Evolutionary conservation across 2,888 invertebrate species (phyloP), one percentile per base, ranked within the genome.

Genomic region (Acleris cristana): DNA sequence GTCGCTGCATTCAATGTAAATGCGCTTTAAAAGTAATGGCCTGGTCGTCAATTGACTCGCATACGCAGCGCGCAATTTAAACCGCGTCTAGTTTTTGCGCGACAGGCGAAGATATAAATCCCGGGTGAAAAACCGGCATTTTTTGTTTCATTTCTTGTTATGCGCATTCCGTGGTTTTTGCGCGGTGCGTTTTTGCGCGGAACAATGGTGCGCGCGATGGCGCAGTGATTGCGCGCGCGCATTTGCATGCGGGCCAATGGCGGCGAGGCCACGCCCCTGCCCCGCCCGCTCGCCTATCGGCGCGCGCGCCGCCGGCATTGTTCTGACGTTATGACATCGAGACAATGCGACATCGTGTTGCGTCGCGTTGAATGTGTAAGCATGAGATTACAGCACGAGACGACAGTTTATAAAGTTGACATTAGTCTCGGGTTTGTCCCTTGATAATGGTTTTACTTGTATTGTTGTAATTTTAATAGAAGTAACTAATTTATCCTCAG

Each of bases 1-100:
- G 66, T 75, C 78, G 76, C 77, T 78, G 85, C 90, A 91, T 91
- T 91, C 90, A 91, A 91, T 91, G 90, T 88, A 87, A 91, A 91
- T 91, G 88, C 76, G 83, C 74, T 78, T 80, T 77, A 75, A 82
- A 83, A 87, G 85, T 87, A 85, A 88, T 87, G 89, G 85, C 81
- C 81, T 80, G 78, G 81, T 79, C 76, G 82, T 75, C 87, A 81
- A 86, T 85, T 80, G 86, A 76, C 76, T 74, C 53, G 66, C 49
- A 68, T 64, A 70, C 63, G 67, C 57, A 65, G 58, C 57, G 63
- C 69, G 61, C 59, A 59, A 59, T 65, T 59, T 67, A 57, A 48
- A 54, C 57, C 65, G 49, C 49, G 74, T 76, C 65, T 71, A 71
- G 73, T 76, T 78, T 75, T 76, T 76, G 74, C 71, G 64, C 55